Evolutionary conservation across 2,888 invertebrate species (phyloP), one percentile per base, ranked within the genome.

Genomic region (Campopleginae sp.): DNA sequence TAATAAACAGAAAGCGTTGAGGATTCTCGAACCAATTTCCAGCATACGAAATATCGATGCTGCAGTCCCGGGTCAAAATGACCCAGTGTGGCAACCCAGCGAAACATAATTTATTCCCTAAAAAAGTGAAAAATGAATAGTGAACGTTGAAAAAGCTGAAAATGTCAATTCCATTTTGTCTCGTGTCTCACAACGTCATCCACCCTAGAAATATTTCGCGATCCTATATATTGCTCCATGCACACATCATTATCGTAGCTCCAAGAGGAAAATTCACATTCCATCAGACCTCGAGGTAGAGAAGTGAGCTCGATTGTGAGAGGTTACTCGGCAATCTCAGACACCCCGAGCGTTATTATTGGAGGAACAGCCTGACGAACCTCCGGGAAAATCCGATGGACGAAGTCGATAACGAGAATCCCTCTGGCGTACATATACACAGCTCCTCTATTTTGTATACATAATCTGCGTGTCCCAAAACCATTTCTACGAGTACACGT

Each of bases 371-470:
- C 27, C 48, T 54, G 61, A 61, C 58, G 65, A 72, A 66, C 58
- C 74, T 33, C 58, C 27, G 12, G 19, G 31, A 58, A 79, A 83
- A 68, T 48, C 51, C 48, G 58, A 14, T 10, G 72, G 61, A 58
- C 61, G 23, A 48, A 74, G 83, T 83, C 83, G 48, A 74, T 75
- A 79, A 79, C 68, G 83, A 74, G 74, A 83, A 79, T 83, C 68
- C 42, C 27, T 31, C 17, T 58, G 27, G 68, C 38, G 33, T 14
- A 23, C 10, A 27, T 14, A 27, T 14, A 54, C 2, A 54, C 19
- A 10, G 17, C n/a, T 27, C 27, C 12, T 14, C 27, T 12, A 23
- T 12, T 27, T 23, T 79, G 79, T 79, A 74, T 51, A 63, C 65
- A 72, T 61, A 75, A 66, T 51, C n/a, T n/a, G 79, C 33, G 31